These are phyloP conservation scores for Synchiropus splendidus DNA, from an alignment of 2,113 vertebrate genomes.

Conservation along the genomic window DNA sequence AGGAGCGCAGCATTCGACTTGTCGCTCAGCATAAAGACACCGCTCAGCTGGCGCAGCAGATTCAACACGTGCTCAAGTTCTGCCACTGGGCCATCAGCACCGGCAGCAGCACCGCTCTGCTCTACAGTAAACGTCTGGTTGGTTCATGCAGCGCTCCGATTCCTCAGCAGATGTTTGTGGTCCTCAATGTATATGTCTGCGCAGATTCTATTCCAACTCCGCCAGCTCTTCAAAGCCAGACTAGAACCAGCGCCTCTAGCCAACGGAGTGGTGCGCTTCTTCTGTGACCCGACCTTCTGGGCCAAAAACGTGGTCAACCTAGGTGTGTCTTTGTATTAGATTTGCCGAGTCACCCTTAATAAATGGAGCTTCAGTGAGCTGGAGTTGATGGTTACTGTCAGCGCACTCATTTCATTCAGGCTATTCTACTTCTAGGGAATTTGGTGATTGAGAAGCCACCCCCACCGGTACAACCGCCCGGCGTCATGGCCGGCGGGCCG, in stretches of 20 bases:
- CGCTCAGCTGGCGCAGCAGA: conserved; percentile 82
- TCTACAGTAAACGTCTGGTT: conserved; percentile 92
- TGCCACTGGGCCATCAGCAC: conserved; percentile 94
- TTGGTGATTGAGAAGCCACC: conserved; percentile 91
- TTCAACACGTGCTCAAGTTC: conserved; percentile 94
- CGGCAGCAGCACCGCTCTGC: conserved; percentile 89
- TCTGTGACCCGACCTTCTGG: conserved; percentile 98
- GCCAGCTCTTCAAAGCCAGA: conserved; percentile 85
- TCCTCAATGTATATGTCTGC: conserved; percentile 4
- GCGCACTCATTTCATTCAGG: background rate
- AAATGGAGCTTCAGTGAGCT: background rate
- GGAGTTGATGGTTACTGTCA: too few relatives aligned
- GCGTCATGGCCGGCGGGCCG: conserved; percentile 78
- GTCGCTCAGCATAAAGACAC: conserved; percentile 89
- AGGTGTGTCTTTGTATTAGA: conserved; percentile 65
- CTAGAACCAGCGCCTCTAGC: conserved; percentile 88
- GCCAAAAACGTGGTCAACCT: conserved; percentile 97
- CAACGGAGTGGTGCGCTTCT: conserved; percentile 91
- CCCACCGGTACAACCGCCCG: conserved; percentile 75
- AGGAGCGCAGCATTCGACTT: conserved; percentile 90
- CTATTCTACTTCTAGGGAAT: conserved; percentile 71
- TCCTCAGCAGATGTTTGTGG: background rate
- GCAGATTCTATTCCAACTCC: conserved; percentile 91
- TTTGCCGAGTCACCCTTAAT: background rate
- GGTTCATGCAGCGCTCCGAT: background rate